A percentile compares a stretch with the other conserved stretches of the same genome.
phyloP scores from a whole-genome alignment of 35 echinoderm and acorn worm species.

The Apostichopus parvimensis region DNA sequence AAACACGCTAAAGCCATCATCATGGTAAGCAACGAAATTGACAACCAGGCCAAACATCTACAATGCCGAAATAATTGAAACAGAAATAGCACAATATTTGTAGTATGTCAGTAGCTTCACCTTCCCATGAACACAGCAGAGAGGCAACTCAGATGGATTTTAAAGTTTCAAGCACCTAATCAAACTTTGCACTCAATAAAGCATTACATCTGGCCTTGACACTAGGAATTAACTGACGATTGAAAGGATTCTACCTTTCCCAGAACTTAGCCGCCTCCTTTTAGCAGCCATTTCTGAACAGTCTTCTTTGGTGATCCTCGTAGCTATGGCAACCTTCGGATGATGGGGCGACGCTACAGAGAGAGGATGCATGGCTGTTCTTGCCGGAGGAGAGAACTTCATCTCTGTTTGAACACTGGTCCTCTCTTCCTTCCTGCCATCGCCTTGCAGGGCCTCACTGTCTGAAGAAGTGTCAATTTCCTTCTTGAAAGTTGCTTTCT shows the following conservation, averaged over 20 bases:
- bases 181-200: no score
- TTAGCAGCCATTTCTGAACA: conserved; percentile 16
- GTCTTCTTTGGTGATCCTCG: conserved; percentile 34
- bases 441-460: not conserved
- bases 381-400: not conserved
- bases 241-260: not conserved
- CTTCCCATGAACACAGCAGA: no score
- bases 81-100: no score
- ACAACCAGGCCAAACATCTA: no score
- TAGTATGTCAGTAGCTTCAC: no score
- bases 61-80: no score
- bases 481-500: not conserved
- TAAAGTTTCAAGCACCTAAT: no score
- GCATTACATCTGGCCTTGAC: no score
- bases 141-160: no score
- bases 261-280: conserved; percentile 15
- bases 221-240: no score
- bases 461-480: not conserved
- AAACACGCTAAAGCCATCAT: no score
- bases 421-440: not conserved
- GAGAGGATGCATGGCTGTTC: not conserved
- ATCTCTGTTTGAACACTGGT: not conserved
- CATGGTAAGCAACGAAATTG: no score
- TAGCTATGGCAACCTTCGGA: conserved; percentile 21
- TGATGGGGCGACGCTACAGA: not conserved